Conservation (phyloP, 2,797 vertebrate genomes). For the Semaprochilodus insignis region DNA sequence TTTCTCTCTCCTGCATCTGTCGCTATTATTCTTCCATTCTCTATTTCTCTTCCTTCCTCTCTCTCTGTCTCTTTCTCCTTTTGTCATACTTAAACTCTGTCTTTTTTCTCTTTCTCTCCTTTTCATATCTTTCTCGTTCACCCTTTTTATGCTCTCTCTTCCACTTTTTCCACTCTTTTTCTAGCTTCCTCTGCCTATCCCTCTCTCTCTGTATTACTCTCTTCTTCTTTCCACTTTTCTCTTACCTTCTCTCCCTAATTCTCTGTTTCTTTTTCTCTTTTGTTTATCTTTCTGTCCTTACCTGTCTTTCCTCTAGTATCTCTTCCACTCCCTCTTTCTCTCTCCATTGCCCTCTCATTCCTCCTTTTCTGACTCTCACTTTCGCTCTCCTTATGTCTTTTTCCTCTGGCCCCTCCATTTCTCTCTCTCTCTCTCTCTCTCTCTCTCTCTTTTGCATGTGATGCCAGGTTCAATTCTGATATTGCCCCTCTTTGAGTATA, state of each 20-base stretch:
- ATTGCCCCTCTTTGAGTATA: neutral
- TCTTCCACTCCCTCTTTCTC: neutral
- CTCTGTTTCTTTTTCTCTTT: neutral
- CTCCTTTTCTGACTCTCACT: neutral
- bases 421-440: neutral
- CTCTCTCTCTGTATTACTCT: neutral
- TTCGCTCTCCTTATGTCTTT: neutral
- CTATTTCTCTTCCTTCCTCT: neutral
- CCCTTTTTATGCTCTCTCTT: neutral
- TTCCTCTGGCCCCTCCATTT: neutral
- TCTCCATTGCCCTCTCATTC: neutral
- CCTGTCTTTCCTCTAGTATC: neutral
- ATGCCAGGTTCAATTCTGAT: neutral
- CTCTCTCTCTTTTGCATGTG: neutral
- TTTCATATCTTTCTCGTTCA: neutral
- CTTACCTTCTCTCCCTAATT: neutral
- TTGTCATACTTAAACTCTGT: neutral
- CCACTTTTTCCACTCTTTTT: neutral
- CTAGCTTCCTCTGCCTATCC: neutral
- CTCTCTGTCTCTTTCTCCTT: neutral
- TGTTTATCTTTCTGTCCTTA: no score
- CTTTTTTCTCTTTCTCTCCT: neutral
- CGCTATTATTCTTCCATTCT: neutral
- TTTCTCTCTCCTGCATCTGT: no score
- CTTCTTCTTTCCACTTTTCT: neutral